Conservation (phyloP, 2,888 invertebrate species). For the Myopa testacea region DNA sequence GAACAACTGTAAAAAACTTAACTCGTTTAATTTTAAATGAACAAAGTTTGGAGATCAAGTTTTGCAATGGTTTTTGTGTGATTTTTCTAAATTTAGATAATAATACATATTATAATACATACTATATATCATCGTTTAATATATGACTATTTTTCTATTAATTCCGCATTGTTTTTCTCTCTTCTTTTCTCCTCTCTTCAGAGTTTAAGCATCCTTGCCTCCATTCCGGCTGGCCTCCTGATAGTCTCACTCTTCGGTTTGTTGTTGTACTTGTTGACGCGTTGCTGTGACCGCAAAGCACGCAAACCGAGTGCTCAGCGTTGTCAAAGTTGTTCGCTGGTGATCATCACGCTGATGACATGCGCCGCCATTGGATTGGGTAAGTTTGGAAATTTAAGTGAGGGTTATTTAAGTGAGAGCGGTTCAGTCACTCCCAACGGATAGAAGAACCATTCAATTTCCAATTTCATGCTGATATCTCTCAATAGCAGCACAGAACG, state of each 20-base stretch:
- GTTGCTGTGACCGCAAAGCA: constrained; percentile 95
- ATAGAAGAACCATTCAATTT: too few relatives aligned
- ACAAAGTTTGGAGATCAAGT: constrained; percentile 5
- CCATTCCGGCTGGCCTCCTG: constrained; percentile 92
- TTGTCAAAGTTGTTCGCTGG: constrained; percentile 68
- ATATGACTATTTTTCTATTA: not conserved
- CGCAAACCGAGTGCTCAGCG: constrained; percentile 71
- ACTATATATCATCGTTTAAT: not conserved
- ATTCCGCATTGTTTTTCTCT: not conserved
- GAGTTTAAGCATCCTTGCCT: constrained; percentile 93
- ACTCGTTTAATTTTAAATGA: too few relatives aligned
- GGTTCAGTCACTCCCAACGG: too few relatives aligned
- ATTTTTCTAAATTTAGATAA: not conserved
- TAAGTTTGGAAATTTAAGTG: constrained; percentile 52
- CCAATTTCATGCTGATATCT: too few relatives aligned
- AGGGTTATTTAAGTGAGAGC: too few relatives aligned
- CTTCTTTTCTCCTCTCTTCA: constrained; percentile 68
- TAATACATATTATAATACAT: not conserved
- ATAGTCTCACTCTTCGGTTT: constrained; percentile 89
- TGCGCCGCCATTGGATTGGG: constrained; percentile 90
- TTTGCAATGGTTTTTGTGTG: not conserved
- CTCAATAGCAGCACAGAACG: too few relatives aligned
- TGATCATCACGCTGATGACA: constrained; percentile 79
- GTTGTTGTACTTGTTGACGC: constrained; percentile 90
- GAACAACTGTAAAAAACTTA: too few relatives aligned